Evolutionary conservation across 1,140 invertebrate species (phyloP).

Genomic region (Bicyclus anynana): DNA sequence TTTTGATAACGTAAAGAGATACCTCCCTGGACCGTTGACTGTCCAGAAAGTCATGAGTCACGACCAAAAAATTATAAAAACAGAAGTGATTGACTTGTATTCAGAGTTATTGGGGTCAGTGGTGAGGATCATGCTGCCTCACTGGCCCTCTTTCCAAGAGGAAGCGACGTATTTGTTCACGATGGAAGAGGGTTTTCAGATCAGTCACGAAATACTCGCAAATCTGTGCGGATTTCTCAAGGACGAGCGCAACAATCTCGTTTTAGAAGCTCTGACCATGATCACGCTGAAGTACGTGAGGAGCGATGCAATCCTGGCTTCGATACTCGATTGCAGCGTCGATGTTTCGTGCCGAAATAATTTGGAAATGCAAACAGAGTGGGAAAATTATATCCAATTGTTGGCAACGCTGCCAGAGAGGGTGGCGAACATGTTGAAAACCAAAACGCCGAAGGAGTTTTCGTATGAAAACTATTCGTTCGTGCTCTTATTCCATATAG

Average conservation of each 20-base stretch:
- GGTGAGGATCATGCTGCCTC: constrained; percentile 28
- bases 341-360: constrained; percentile 9
- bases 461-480: constrained; percentile 77
- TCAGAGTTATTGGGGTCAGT: constrained; percentile 27
- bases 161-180: constrained; percentile 72
- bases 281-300: constrained; percentile 76
- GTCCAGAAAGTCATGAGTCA: constrained; percentile 76
- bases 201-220: constrained; percentile 74
- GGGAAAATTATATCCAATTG: constrained; percentile 79
- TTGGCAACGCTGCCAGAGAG: constrained; percentile 81
- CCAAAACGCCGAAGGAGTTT: constrained; percentile 79
- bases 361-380: constrained; percentile 43
- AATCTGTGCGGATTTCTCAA: constrained; percentile 73
- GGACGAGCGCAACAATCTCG: constrained; percentile 37
- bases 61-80: constrained; percentile 33
- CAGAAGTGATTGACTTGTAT: constrained; percentile 30
- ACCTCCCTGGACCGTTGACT: constrained; percentile 81
- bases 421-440: constrained; percentile 81
- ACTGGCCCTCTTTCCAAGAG: constrained; percentile 47
- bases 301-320: constrained; percentile 78
- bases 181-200: constrained; percentile 74
- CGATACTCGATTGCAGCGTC: constrained; percentile 58
- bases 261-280: constrained; percentile 50
- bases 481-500: constrained; percentile 79
- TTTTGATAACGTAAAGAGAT: constrained; percentile 34